Percentiles rank a stretch among this genome's conserved stretches.
phyloP scores from a whole-genome alignment of 2,113 vertebrate species.

The Hirundichthys speculiger region DNA sequence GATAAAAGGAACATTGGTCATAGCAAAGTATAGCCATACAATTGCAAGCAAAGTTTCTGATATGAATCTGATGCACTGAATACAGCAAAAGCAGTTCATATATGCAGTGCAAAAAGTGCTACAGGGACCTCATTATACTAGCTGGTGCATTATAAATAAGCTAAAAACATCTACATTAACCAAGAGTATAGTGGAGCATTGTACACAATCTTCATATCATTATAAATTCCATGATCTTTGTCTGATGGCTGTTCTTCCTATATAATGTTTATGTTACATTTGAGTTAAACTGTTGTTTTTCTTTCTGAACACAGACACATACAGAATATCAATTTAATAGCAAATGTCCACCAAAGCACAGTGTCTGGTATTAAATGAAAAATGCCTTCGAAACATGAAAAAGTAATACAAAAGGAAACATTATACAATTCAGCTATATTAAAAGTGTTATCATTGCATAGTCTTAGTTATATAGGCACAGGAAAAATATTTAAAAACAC shows the following conservation, averaged over 20 bases:
- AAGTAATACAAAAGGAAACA: slow-evolving; percentile 23
- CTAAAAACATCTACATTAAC: slow-evolving; percentile 56
- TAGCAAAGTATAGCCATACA: slow-evolving; percentile 67
- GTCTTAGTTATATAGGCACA: slow-evolving; percentile 33
- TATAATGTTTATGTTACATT: slow-evolving; percentile 50
- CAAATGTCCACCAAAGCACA: slow-evolving; percentile 10
- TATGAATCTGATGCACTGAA: slow-evolving; percentile 49
- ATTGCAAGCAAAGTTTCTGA: slow-evolving; percentile 58
- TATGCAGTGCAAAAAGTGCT: slow-evolving; percentile 79
- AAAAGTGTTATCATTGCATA: slow-evolving; percentile 53
- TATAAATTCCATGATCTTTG: slow-evolving; percentile 36
- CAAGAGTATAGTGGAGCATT: slow-evolving; percentile 51
- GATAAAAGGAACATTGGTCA: slow-evolving; percentile 61
- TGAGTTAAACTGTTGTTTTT: slow-evolving; percentile 16
- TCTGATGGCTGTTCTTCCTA: slow-evolving; percentile 63
- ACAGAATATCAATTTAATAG: slow-evolving; percentile 18
- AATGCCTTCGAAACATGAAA: slow-evolving; percentile 27
- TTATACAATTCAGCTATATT: slow-evolving; percentile 48
- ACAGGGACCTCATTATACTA: slow-evolving; percentile 68
- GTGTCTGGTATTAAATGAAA: slow-evolving; percentile 11
- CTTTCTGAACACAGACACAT: slow-evolving; percentile 19
- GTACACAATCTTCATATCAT: slow-evolving; percentile 54
- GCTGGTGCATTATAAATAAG: slow-evolving; percentile 78
- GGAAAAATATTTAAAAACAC: slow-evolving; percentile 27
- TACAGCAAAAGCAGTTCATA: slow-evolving; percentile 64